Percentiles rank a stretch among this genome's conserved stretches.
Evolutionary conservation across 2,888 invertebrate species (phyloP).

Genomic region (Tupiocoris notatus): DNA sequence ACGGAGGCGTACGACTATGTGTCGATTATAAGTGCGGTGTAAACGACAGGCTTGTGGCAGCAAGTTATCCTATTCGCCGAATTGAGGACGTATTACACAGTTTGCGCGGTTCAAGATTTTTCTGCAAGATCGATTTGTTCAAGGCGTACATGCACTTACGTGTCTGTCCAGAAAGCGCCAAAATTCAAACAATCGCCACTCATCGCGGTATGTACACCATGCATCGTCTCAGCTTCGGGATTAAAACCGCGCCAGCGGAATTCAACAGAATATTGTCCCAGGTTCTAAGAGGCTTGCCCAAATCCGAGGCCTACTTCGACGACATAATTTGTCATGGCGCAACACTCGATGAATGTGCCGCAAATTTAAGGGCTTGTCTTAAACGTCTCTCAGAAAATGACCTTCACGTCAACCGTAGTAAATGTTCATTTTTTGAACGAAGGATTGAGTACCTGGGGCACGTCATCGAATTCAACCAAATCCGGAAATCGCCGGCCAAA

Average conservation of each 20-base stretch:
- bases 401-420: slow-evolving; percentile 16
- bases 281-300: slow-evolving; percentile 37
- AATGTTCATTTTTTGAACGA: slow-evolving; percentile 8
- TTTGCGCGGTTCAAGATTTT: neutral
- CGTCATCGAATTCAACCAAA: slow-evolving; percentile 26
- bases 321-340: slow-evolving; percentile 48
- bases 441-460: slow-evolving; percentile 41
- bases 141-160: too few species aligned
- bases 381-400: slow-evolving; percentile 6
- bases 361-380: slow-evolving; percentile 1
- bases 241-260: slow-evolving; percentile 44
- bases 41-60: neutral
- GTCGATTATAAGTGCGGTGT: slow-evolving; percentile 42
- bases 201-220: slow-evolving; percentile 21
- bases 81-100: neutral
- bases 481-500: neutral
- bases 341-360: slow-evolving; percentile 42
- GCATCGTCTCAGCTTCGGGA: slow-evolving; percentile 31
- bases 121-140: too few species aligned
- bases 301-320: slow-evolving; percentile 46
- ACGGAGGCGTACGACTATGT: slow-evolving; percentile 39
- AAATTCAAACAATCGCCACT: slow-evolving; percentile 32
- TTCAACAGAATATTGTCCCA: slow-evolving; percentile 41
- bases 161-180: slow-evolving; percentile 10
- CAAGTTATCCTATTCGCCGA: neutral